Conservation (phyloP, 2,888 invertebrate species). For the Tyria jacobaeae region DNA sequence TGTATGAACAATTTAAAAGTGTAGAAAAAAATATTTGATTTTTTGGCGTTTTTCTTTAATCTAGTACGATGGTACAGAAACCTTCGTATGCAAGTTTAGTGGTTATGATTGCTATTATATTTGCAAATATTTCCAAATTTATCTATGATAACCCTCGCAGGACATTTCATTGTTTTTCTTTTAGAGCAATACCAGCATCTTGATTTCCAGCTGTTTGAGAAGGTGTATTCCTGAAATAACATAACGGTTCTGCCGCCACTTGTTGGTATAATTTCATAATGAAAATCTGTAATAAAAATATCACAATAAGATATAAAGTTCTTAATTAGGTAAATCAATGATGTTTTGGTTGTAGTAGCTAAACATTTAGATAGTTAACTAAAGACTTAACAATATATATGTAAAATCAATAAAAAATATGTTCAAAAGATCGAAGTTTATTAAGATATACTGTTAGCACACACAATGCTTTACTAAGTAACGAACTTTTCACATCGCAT, state of each 20-base stretch:
- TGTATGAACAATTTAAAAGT: too few species aligned
- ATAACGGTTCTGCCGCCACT: constrained; percentile 39
- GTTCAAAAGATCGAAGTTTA: background rate
- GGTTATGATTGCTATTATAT: constrained; percentile 53
- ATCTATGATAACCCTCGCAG: constrained; percentile 53
- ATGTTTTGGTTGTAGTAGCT: background rate
- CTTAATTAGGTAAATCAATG: too few species aligned
- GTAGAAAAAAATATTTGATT: too few species aligned
- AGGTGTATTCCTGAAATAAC: constrained; percentile 55
- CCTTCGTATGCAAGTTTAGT: too few species aligned
- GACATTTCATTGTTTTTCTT: constrained; percentile 50
- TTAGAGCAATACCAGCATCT: constrained; percentile 63
- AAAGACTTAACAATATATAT: background rate
- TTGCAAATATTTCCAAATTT: constrained; percentile 45
- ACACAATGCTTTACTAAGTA: background rate
- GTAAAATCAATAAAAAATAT: background rate
- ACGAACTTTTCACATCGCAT: background rate
- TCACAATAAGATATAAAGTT: background rate
- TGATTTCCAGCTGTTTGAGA: constrained; percentile 57
- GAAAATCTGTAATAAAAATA: constrained; percentile 17
- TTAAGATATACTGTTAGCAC: background rate
- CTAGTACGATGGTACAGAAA: too few species aligned
- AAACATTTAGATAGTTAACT: background rate
- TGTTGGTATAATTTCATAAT: constrained; percentile 34
- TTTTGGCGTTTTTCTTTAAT: too few species aligned